These are phyloP conservation scores for Emmelina monodactyla DNA, from an alignment of 2,888 invertebrate species.

Conservation along the genomic window DNA sequence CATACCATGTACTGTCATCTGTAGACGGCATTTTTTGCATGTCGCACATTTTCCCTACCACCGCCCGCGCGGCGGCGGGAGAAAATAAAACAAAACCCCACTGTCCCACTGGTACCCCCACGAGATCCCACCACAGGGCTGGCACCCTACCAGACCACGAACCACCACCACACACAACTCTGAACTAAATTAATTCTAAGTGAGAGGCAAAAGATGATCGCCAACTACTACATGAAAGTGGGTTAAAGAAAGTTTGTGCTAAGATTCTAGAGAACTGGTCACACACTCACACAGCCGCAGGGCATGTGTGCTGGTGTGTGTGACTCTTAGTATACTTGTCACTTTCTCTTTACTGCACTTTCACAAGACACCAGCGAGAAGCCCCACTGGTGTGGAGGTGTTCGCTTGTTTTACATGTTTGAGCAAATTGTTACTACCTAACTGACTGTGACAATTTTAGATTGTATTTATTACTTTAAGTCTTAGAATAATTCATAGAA, in stretches of 20 bases:
- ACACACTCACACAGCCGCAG: constrained; percentile 35
- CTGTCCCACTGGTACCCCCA: constrained; percentile 47
- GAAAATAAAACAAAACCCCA: constrained; percentile 32
- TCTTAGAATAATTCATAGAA: too few relatives aligned
- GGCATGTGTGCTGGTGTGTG: constrained; percentile 34
- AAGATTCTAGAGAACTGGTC: constrained; percentile 43
- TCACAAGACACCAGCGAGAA: constrained; percentile 61
- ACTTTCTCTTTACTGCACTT: constrained; percentile 64
- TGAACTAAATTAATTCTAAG: constrained; percentile 42
- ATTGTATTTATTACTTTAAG: too few relatives aligned
- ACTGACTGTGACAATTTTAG: too few relatives aligned
- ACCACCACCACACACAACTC: constrained; percentile 48
- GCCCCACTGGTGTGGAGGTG: too few relatives aligned
- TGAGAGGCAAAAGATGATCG: constrained; percentile 33
- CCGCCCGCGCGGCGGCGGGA: constrained; percentile 31
- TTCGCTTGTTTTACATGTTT: too few relatives aligned
- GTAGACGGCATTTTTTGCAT: constrained; percentile 57
- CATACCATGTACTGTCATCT: constrained; percentile 57
- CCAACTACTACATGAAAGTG: constrained; percentile 52
- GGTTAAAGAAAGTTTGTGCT: constrained; percentile 65
- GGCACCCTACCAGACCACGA: constrained; percentile 53
- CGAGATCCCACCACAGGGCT: constrained; percentile 1
- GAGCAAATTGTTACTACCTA: too few relatives aligned
- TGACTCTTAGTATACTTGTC: constrained; percentile 46
- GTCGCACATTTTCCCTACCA: constrained; percentile 43